phyloP scores from a whole-genome alignment of 2,888 invertebrate genomes.

The Brenthis daphne region DNA sequence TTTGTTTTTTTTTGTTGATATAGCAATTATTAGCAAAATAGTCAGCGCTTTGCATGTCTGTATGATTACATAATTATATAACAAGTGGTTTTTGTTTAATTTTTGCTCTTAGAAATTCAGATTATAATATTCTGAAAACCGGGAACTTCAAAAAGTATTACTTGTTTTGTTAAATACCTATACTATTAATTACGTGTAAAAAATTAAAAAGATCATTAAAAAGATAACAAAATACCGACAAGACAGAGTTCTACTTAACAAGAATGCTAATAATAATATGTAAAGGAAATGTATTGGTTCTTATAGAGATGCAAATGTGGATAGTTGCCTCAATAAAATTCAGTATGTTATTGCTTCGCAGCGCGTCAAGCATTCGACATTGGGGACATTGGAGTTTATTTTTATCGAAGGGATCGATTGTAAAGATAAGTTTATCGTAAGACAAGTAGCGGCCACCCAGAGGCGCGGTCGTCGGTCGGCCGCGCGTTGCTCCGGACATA shows the following conservation, averaged over 20 bases:
- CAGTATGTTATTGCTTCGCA: conserved; percentile 71
- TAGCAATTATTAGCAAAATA: too few relatives aligned
- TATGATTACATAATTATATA: too few relatives aligned
- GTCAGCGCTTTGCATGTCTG: too few relatives aligned
- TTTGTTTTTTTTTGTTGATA: too few relatives aligned
- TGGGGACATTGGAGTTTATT: conserved; percentile 67
- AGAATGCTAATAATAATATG: conserved; percentile 74
- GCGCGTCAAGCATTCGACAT: conserved; percentile 73
- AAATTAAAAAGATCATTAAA: conserved; percentile 28
- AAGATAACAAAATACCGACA: conserved; percentile 36
- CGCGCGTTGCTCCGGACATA: conserved; percentile 52
- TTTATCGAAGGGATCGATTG: conserved; percentile 80
- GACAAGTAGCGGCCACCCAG: conserved; percentile 81
- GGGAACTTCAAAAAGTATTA: neutral
- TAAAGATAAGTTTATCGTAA: conserved; percentile 80
- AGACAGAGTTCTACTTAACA: conserved; percentile 47
- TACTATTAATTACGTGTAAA: conserved; percentile 26
- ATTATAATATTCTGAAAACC: neutral
- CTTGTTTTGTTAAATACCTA: conserved; percentile 12
- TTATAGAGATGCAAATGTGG: conserved; percentile 76
- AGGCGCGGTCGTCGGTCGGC: conserved; percentile 43
- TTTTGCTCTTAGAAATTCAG: too few relatives aligned
- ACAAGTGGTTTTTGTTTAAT: too few relatives aligned
- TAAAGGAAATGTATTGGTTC: conserved; percentile 69
- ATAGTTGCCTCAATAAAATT: conserved; percentile 73